Percentiles rank a stretch among this genome's conserved stretches.
Conservation (phyloP, 2,113 vertebrate genomes). For the Hyla sarda region DNA sequence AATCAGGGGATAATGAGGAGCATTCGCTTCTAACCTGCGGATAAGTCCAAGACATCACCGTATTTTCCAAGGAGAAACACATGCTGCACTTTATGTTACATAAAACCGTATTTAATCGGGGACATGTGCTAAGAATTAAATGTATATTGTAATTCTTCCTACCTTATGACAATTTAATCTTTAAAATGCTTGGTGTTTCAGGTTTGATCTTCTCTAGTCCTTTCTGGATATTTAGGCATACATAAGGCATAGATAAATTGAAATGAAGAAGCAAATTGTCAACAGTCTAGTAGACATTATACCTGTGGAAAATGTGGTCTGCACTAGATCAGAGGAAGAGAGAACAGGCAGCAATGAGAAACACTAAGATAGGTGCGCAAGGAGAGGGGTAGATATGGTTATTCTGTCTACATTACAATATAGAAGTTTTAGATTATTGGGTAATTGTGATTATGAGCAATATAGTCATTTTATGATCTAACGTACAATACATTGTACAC, state of each 20-base stretch:
- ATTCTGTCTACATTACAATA: neutral
- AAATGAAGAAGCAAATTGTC: slow-evolving; percentile 9
- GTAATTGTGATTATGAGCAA: neutral
- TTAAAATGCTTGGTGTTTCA: neutral
- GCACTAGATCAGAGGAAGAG: neutral
- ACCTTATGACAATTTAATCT: slow-evolving; percentile 35
- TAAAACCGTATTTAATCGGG: slow-evolving; percentile 24
- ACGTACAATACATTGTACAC: too few relatives aligned
- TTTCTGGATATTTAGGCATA: neutral
- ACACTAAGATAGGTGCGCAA: neutral
- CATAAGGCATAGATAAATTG: neutral
- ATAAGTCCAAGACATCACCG: slow-evolving; percentile 49
- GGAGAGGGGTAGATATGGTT: neutral
- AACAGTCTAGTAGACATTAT: neutral
- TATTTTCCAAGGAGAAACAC: slow-evolving; percentile 43
- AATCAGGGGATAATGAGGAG: slow-evolving; percentile 76
- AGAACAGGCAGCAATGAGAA: neutral
- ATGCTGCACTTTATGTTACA: slow-evolving; percentile 22
- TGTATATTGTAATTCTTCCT: slow-evolving; percentile 19
- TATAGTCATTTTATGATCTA: too few relatives aligned
- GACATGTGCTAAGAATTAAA: slow-evolving; percentile 43
- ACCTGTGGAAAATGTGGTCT: neutral
- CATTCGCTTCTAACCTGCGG: slow-evolving; percentile 66
- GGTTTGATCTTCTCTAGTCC: slow-evolving; percentile 4
- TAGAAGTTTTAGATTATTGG: neutral